These are phyloP conservation scores for Mesopsocus fuscifrons DNA, from an alignment of 2,888 invertebrate species.

Conservation along the genomic window DNA sequence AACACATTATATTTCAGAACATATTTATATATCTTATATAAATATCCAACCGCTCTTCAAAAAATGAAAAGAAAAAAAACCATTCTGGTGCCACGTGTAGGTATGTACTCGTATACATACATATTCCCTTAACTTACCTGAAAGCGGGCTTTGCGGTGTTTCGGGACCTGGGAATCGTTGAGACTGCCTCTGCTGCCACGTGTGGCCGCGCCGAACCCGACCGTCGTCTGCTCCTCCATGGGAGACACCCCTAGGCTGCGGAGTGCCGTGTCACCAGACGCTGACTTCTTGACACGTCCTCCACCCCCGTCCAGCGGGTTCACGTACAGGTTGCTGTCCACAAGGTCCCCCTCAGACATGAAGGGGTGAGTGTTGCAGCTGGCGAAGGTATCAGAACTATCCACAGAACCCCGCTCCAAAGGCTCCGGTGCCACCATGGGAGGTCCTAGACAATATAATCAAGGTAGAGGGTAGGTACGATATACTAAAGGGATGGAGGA, in stretches of 20 bases:
- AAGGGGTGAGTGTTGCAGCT: constrained; percentile 93
- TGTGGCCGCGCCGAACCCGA: constrained; percentile 27
- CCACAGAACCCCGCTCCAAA: constrained; percentile 38
- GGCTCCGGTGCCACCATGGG: too few relatives aligned
- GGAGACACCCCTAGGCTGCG: constrained; percentile 43
- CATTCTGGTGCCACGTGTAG: too few relatives aligned
- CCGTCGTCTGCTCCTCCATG: constrained; percentile 27
- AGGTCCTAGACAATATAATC: too few relatives aligned
- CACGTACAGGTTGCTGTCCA: constrained; percentile 71
- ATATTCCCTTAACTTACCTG: constrained; percentile 51
- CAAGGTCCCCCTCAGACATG: constrained; percentile 66
- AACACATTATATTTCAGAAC: too few relatives aligned
- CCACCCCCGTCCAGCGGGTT: constrained; percentile 49
- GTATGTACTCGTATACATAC: too few relatives aligned
- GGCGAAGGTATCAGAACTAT: constrained; percentile 86
- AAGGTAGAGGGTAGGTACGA: too few relatives aligned
- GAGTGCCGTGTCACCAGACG: constrained; percentile 55
- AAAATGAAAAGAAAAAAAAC: too few relatives aligned
- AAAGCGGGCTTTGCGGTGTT: constrained; percentile 71
- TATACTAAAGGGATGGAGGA: too few relatives aligned
- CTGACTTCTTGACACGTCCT: constrained; percentile 47
- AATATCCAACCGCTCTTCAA: too few relatives aligned
- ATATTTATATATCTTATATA: too few relatives aligned
- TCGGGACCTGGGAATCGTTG: constrained; percentile 48
- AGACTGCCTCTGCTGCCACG: constrained; percentile 33